Base-by-base conservation (phyloP, 2,888 invertebrate species). In the Dinocampus coccinellae region DNA sequence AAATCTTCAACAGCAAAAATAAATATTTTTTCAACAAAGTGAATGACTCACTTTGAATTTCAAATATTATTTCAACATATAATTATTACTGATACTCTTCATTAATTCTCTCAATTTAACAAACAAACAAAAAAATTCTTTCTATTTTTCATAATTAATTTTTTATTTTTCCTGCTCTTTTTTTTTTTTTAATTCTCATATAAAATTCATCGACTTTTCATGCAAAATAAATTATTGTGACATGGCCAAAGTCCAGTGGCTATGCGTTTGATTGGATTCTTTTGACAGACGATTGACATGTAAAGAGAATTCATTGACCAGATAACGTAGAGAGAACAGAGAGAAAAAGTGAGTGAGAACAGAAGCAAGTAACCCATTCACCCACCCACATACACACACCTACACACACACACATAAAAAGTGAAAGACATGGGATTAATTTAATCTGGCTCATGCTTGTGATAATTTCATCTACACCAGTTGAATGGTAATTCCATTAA, bases 401-500 rank as follows among this genome's bases (percentile, higher is more conserved):
- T n/a, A n/a, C n/a, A n/a, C n/a, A n/a, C n/a, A n/a, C n/a, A n/a
- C n/a, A n/a, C n/a, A n/a, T n/a, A n/a, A n/a, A n/a, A n/a, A n/a
- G n/a, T n/a, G n/a, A n/a, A n/a, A 9, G 33, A 58, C 22, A 55
- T 11, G 11, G n/a, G 22, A 55, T 55, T 55, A 55, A 55, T 55
- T 47, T 20, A 47, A 47, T 47, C 47, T 16, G 16, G 47, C 20
- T 47, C 7, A 47, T 47, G 47, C 4, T 47, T 16, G 6, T 47
- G 7, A 47, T 47, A 20, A 47, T 47, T 47, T 20, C 6, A 47
- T 47, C n/a, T n/a, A 42, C 47, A 47, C 7, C 9, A 47, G 16
- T 47, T 16, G 16, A 16, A 20, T 47, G 47, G 7, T 20, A 20
- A n/a, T 62, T n/a, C 16, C 63, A 16, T 70, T 70, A 70, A 70